These are phyloP conservation scores for Struthio camelus DNA, from an alignment of 2,113 vertebrate species.

Conservation along the genomic window DNA sequence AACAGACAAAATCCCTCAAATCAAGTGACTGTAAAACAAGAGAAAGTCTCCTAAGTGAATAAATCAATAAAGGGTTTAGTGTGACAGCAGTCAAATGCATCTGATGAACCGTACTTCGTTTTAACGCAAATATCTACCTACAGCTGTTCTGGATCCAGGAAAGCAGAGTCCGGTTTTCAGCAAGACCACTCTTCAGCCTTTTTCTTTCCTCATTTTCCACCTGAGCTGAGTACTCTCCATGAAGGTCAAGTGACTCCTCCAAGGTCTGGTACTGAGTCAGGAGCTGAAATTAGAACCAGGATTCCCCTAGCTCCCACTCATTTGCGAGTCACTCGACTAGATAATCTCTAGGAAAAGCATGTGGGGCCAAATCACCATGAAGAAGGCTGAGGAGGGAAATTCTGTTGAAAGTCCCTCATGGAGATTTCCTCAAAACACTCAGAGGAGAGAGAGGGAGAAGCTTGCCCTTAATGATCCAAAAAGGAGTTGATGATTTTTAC, in stretches of 20 bases:
- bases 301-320: conserved; percentile 8
- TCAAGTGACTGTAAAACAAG: neutral
- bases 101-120: neutral
- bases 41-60: neutral
- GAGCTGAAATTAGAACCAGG: conserved; percentile 1
- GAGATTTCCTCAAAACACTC: neutral
- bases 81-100: neutral
- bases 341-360: neutral
- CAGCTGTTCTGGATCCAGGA: neutral
- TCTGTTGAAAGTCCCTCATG: neutral
- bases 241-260: conserved; percentile 13
- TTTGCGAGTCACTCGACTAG: neutral
- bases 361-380: neutral
- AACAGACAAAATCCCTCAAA: neutral
- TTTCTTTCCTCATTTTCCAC: neutral
- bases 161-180: neutral
- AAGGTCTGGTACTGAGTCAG: neutral
- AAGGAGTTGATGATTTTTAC: accelerated
- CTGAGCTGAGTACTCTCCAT: neutral
- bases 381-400: neutral
- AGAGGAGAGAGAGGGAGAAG: neutral
- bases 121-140: neutral
- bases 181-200: neutral
- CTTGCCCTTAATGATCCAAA: neutral
- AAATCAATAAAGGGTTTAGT: neutral